These are phyloP conservation scores for Oryctes rhinoceros DNA, from an alignment of 1,140 invertebrate genomes.

Conservation along the genomic window DNA sequence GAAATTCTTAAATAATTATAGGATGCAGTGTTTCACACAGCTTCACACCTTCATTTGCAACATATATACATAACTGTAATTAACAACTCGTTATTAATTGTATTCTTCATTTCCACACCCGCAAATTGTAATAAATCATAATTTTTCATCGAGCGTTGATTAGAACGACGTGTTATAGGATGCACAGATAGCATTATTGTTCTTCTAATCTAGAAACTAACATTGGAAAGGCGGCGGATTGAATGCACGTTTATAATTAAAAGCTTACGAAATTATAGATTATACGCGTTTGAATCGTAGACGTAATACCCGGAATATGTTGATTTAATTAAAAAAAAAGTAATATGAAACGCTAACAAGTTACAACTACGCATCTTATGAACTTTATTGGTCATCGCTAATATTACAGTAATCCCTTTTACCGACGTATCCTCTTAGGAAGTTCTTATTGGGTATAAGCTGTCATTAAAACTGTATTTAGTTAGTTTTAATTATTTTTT, in stretches of 20 bases:
- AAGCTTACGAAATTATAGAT: background rate
- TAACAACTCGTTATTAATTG: background rate
- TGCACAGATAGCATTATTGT: background rate
- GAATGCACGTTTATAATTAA: background rate
- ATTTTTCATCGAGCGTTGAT: background rate
- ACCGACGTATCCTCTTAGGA: background rate
- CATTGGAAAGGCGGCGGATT: background rate
- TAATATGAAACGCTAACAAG: background rate
- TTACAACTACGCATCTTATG: background rate
- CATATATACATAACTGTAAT: background rate
- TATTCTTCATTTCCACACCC: slow-evolving; percentile 5
- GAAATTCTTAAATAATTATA: no score
- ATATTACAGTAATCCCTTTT: background rate
- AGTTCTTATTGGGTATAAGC: background rate
- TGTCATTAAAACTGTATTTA: slow-evolving; percentile 19
- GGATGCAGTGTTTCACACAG: no score
- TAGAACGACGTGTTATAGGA: background rate
- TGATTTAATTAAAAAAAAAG: background rate
- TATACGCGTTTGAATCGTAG: background rate
- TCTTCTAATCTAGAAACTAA: background rate
- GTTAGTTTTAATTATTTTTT: background rate
- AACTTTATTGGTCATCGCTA: background rate
- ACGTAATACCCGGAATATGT: background rate
- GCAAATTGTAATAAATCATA: background rate
- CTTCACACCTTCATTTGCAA: background rate